Evolutionary conservation across 1,140 invertebrate genomes (phyloP).

Genomic region (Pararge aegeria): DNA sequence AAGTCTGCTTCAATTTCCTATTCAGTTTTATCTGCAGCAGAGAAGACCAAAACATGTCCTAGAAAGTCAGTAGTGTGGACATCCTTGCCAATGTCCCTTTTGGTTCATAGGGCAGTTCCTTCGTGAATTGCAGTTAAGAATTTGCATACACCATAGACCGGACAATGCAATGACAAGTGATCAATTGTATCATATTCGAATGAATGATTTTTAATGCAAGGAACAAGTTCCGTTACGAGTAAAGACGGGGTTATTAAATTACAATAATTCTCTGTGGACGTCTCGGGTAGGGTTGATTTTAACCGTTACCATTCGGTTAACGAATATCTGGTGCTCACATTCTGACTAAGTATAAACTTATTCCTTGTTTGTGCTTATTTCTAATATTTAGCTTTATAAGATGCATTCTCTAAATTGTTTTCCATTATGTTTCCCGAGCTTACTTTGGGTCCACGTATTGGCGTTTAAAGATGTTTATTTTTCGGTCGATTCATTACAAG

Average conservation of each 20-base stretch:
- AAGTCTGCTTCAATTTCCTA: too few relatives aligned
- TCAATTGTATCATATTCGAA: slow-evolving; percentile 62
- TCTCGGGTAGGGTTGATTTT: slow-evolving; percentile 20
- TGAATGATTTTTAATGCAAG: slow-evolving; percentile 50
- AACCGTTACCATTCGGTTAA: slow-evolving; percentile 24
- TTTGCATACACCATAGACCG: slow-evolving; percentile 46
- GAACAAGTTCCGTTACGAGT: slow-evolving; percentile 34
- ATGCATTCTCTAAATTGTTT: background rate
- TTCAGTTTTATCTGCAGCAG: too few relatives aligned
- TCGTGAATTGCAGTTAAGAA: slow-evolving; percentile 29
- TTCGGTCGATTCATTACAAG: slow-evolving; percentile 33
- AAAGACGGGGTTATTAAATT: slow-evolving; percentile 65
- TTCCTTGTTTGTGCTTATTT: too few relatives aligned
- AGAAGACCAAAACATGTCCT: background rate
- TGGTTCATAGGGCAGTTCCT: background rate
- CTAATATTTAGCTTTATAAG: background rate
- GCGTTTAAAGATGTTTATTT: slow-evolving; percentile 23
- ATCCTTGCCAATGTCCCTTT: background rate
- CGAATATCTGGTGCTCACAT: background rate
- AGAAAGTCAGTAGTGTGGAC: background rate
- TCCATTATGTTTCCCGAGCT: slow-evolving; percentile 17
- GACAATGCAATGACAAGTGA: slow-evolving; percentile 61
- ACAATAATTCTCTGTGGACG: slow-evolving; percentile 59
- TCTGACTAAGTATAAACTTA: too few relatives aligned
- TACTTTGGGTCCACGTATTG: slow-evolving; percentile 23